phyloP scores from a whole-genome alignment of 1,140 invertebrate genomes.

The Zaprionus tsacasi region DNA sequence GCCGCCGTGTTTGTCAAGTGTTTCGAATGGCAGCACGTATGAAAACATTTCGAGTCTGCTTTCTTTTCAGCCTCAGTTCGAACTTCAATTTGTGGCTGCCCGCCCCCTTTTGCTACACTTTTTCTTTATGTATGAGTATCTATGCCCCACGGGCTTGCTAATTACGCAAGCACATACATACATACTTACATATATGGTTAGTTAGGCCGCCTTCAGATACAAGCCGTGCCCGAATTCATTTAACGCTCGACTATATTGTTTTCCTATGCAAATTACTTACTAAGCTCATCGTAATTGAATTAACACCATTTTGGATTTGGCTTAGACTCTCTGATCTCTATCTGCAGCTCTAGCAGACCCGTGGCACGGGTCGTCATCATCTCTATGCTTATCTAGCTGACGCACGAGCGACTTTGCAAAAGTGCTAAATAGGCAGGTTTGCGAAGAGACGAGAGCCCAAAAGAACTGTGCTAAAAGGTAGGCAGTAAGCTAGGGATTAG shows the following conservation, averaged over 20 bases:
- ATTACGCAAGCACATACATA: conserved; percentile 67
- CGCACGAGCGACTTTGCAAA: conserved; percentile 31
- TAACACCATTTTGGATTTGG: conserved; percentile 57
- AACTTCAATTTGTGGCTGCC: background rate
- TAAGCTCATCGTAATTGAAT: conserved; percentile 71
- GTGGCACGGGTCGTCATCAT: conserved; percentile 39
- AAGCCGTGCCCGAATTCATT: conserved; percentile 29
- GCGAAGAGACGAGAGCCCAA: conserved; percentile 21
- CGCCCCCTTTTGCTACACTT: conserved; percentile 60
- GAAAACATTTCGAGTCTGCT: conserved; percentile 46
- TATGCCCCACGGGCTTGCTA: conserved; percentile 48
- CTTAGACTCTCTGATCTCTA: conserved; percentile 29
- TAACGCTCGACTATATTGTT: conserved; percentile 50
- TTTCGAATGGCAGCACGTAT: conserved; percentile 51
- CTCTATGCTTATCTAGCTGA: conserved; percentile 28
- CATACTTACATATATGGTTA: conserved; percentile 23
- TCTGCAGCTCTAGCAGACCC: conserved; percentile 26
- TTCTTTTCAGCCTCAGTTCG: conserved; percentile 39
- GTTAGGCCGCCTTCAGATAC: conserved; percentile 14
- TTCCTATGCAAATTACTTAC: conserved; percentile 76
- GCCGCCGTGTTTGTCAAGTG: conserved; percentile 64
- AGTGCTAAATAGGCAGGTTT: conserved; percentile 63
- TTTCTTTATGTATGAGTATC: conserved; percentile 21
- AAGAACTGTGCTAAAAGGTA: conserved; percentile 15
- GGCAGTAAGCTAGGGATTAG: background rate